Evolutionary conservation across 1,140 invertebrate species (phyloP), one percentile per base, ranked within the genome.

Genomic region (Drosophila prosaltans): DNA sequence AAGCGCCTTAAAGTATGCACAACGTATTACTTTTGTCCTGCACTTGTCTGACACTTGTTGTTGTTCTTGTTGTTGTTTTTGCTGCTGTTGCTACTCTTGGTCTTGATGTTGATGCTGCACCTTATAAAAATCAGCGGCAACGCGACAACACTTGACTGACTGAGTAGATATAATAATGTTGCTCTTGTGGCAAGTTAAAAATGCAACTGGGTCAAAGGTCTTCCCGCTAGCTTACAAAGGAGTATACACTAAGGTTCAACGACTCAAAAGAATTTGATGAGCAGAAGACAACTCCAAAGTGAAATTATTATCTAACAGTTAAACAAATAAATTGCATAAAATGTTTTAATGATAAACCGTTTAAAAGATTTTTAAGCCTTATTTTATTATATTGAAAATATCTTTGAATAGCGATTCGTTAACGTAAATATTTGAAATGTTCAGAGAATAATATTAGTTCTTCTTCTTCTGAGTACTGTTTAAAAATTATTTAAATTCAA

Each of bases 1-100:
- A 88, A 89, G 84, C 80, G 73, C 76, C 83, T 83, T 89, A 89
- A 88, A 88, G 80, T 83, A 80, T 72, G 82, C 71, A 70, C 41
- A 55, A 69, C 55, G 11, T 71, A 68, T 57, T 72, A 66, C 66
- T 75, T 74, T 83, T 70, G 45, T 55, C 61, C 62, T 54, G 65
- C 82, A 73, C 70, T 67, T 72, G 69, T 75, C 72, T 71, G 84
- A 69, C 84, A 88, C 84, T 88, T 88, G 83, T 83, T 83, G 84
- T 80, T 80, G 67, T 77, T 69, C 62, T 61, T 71, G 66, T 36
- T 41, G 9, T 51, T 16, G 41, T 40, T 48, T 26, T 41, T 43
- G 43, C 61, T 40, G 32, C 21, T 28, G 66, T 51, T 39, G 54
- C 51, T 16, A 48, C 43, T 48, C 28, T 73, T 58, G 36, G 48